Evolutionary conservation across 2,113 vertebrate species (phyloP).

Genomic region (Carollia perspicillata): DNA sequence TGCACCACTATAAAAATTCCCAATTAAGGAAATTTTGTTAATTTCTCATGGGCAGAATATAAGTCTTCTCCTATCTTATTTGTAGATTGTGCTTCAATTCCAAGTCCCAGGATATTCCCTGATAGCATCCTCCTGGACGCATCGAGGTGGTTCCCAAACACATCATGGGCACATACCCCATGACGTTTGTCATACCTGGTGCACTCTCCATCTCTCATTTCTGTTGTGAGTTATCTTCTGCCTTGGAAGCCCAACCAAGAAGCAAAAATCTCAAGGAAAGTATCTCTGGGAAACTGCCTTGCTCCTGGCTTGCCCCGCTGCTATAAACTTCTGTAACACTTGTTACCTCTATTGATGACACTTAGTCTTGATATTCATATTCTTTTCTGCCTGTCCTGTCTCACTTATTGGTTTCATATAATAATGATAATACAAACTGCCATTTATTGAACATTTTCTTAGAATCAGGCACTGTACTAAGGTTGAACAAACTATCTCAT

Average conservation of each 20-base stretch:
- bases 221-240: neutral
- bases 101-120: neutral
- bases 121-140: neutral
- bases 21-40: neutral
- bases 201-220: neutral
- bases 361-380: neutral
- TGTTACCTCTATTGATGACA: neutral
- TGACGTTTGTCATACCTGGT: neutral
- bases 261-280: neutral
- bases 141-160: neutral
- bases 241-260: neutral
- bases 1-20: neutral
- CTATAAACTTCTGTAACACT: neutral
- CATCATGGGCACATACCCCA: fast-evolving
- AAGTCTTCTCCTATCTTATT: neutral
- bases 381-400: neutral
- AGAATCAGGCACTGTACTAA: neutral
- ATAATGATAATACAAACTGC: neutral
- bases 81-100: neutral
- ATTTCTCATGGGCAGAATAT: neutral
- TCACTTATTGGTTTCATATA: neutral
- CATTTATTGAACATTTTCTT: neutral
- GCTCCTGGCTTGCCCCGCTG: neutral
- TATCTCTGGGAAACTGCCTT: neutral
- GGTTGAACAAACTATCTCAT: neutral